Evolutionary conservation across 2,888 invertebrate species (phyloP).

Genomic region (Lamellibrachia columna): DNA sequence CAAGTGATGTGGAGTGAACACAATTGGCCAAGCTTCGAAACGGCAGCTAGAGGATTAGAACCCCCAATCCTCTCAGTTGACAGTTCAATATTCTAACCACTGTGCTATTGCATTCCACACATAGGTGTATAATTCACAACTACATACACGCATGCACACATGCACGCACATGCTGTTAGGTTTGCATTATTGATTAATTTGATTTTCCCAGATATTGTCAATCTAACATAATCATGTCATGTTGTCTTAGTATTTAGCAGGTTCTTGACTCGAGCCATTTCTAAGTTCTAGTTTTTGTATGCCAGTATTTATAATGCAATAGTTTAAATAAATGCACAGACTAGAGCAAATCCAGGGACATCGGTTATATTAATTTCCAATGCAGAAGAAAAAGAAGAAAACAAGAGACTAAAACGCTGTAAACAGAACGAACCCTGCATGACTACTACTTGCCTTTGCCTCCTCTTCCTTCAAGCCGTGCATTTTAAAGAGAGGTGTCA

Average conservation of each 20-base stretch:
- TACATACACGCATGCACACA: too few species aligned
- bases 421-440: background rate
- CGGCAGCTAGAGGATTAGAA: too few species aligned
- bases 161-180: too few species aligned
- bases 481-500: background rate
- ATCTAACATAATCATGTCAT: background rate
- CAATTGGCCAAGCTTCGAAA: too few species aligned
- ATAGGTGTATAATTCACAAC: background rate
- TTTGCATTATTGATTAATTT: too few species aligned
- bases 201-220: background rate
- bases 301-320: background rate
- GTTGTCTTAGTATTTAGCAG: background rate
- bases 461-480: background rate
- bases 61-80: too few species aligned
- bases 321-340: background rate
- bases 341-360: background rate
- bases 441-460: background rate
- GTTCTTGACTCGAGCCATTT: background rate
- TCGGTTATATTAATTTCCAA: background rate
- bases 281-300: background rate
- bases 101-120: background rate
- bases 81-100: too few species aligned
- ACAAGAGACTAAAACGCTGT: background rate
- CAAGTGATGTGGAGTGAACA: too few species aligned
- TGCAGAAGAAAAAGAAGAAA: background rate